phyloP scores from a whole-genome alignment of 2,888 invertebrate species.

The Megalurothrips usitatus region DNA sequence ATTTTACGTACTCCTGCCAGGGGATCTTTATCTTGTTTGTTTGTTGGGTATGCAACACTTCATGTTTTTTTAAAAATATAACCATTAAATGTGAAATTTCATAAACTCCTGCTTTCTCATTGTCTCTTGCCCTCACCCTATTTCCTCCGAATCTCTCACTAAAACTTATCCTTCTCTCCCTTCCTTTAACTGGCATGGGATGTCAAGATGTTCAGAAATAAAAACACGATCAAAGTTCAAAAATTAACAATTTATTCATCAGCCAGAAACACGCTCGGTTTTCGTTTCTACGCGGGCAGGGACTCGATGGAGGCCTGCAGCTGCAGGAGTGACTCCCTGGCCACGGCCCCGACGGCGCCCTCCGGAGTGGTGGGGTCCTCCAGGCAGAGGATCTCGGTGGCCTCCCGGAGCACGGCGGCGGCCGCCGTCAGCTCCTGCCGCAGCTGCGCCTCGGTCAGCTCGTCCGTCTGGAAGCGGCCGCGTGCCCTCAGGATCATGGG shows the following conservation, averaged over 20 bases:
- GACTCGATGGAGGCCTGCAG: slow-evolving; percentile 42
- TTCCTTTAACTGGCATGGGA: too few relatives aligned
- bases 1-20: slow-evolving; percentile 38
- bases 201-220: too few relatives aligned
- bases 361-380: slow-evolving; percentile 42
- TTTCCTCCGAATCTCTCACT: too few relatives aligned
- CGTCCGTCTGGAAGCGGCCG: slow-evolving; percentile 39
- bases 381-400: slow-evolving; percentile 41
- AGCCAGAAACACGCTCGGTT: neutral
- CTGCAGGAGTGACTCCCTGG: slow-evolving; percentile 48
- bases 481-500: slow-evolving; percentile 43
- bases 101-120: neutral
- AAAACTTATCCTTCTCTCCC: neutral
- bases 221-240: too few relatives aligned
- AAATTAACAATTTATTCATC: too few relatives aligned
- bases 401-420: slow-evolving; percentile 40
- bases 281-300: neutral
- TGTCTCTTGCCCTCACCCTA: neutral
- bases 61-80: slow-evolving; percentile 38
- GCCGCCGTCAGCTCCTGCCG: slow-evolving; percentile 41
- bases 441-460: slow-evolving; percentile 38
- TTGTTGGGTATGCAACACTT: slow-evolving; percentile 40
- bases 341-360: slow-evolving; percentile 40
- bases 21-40: slow-evolving; percentile 40
- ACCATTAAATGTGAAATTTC: slow-evolving; percentile 38